phyloP scores from a whole-genome alignment of 2,113 vertebrate genomes.

The Cololabis saira region DNA sequence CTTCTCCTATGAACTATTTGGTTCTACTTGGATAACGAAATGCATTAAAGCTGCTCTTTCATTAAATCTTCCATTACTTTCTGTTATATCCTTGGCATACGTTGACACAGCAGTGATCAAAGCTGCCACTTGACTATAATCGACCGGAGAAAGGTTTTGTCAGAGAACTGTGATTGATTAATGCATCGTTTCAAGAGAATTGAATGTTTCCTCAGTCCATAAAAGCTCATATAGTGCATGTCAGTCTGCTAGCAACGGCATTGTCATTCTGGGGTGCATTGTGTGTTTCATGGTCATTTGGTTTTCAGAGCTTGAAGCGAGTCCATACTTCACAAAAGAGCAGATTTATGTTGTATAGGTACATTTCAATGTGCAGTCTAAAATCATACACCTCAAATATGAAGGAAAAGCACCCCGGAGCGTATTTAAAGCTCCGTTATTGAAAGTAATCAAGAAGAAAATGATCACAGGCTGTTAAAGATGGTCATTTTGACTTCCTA shows the following conservation, averaged over 20 bases:
- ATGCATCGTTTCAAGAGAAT: constrained; percentile 29
- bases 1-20: constrained; percentile 14
- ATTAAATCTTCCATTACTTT: constrained; percentile 34
- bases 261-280: constrained; percentile 18
- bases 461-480: background rate
- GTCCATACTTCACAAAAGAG: constrained; percentile 20
- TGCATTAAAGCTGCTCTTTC: constrained; percentile 42
- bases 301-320: constrained; percentile 2
- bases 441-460: background rate
- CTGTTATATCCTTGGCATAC: constrained; percentile 8
- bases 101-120: constrained; percentile 37
- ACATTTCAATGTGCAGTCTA: background rate
- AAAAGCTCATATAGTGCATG: constrained; percentile 1
- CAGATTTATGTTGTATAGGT: constrained; percentile 23
- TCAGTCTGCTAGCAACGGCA: background rate
- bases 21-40: constrained; percentile 45
- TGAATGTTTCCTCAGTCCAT: constrained; percentile 14
- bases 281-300: constrained; percentile 24
- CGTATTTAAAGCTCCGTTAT: background rate
- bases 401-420: too few relatives aligned
- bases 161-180: constrained; percentile 26
- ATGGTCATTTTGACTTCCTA: background rate
- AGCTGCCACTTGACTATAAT: constrained; percentile 33
- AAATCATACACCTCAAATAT: too few relatives aligned
- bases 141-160: constrained; percentile 32